phyloP scores from a whole-genome alignment of 1,140 invertebrate species.

The Steinernema feltiae region DNA sequence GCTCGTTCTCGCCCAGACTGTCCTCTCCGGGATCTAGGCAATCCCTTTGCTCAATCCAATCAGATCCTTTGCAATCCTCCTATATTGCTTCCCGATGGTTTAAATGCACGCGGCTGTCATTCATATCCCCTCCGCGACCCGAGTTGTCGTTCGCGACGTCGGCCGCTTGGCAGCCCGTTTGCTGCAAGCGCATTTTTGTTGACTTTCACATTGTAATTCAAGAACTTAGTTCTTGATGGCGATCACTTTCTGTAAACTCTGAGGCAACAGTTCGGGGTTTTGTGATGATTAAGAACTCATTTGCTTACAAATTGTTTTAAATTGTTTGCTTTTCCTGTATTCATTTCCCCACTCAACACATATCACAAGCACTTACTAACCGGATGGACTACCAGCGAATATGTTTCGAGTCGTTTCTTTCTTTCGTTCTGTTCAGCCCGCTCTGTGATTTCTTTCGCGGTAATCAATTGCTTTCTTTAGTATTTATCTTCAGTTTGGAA shows the following conservation, averaged over 20 bases:
- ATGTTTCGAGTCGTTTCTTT: neutral
- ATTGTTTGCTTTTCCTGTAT: too few species aligned
- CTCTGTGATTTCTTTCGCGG: neutral
- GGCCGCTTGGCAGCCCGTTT: neutral
- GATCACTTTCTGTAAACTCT: too few species aligned
- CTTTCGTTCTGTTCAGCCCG: neutral
- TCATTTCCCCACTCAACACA: too few species aligned
- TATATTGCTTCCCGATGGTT: slow-evolving; percentile 5
- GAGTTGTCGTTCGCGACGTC: neutral
- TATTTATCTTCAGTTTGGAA: neutral
- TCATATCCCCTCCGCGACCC: neutral
- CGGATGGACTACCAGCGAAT: neutral
- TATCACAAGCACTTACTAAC: neutral
- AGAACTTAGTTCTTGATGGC: too few species aligned
- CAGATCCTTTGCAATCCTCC: slow-evolving; percentile 3
- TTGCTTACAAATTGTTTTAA: too few species aligned
- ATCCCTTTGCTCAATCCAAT: neutral
- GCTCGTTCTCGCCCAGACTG: neutral
- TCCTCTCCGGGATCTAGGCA: neutral
- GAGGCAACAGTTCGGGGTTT: too few species aligned
- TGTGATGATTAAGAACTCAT: too few species aligned
- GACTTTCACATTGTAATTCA: neutral
- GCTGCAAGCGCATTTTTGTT: neutral
- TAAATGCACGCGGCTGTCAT: slow-evolving; percentile 13
- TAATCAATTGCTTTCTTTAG: neutral